These are phyloP conservation scores for Phlogophora meticulosa DNA, from an alignment of 2,888 invertebrate species.

Conservation along the genomic window DNA sequence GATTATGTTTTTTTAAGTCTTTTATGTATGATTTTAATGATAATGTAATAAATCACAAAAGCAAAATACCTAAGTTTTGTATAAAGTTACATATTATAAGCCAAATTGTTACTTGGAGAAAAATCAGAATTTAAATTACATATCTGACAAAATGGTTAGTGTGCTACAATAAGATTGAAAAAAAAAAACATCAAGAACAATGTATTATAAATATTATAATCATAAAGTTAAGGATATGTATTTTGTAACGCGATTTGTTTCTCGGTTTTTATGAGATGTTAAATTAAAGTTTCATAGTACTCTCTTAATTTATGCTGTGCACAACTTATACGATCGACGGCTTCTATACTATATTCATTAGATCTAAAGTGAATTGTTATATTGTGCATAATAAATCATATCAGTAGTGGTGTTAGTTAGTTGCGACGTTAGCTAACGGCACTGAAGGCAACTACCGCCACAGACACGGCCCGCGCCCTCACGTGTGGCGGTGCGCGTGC, in stretches of 20 bases:
- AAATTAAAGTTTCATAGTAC: constrained; percentile 81
- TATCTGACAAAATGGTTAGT: constrained; percentile 91
- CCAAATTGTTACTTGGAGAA: constrained; percentile 90
- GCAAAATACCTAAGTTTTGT: constrained; percentile 79
- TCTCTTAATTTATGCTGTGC: constrained; percentile 88
- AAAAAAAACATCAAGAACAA: constrained; percentile 88
- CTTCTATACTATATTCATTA: constrained; percentile 83
- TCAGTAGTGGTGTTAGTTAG: constrained; percentile 79
- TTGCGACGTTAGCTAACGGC: constrained; percentile 67
- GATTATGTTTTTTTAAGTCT: constrained; percentile 72
- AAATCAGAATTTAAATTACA: constrained; percentile 91
- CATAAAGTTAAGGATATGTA: constrained; percentile 90
- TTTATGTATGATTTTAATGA: constrained; percentile 79
- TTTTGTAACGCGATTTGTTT: constrained; percentile 90
- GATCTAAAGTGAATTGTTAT: constrained; percentile 84
- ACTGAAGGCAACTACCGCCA: constrained; percentile 57
- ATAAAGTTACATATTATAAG: constrained; percentile 84
- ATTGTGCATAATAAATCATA: constrained; percentile 85
- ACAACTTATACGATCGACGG: constrained; percentile 85
- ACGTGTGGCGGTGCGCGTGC: constrained; percentile 8
- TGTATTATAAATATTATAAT: constrained; percentile 90
- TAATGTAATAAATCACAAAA: constrained; percentile 76
- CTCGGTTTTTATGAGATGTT: constrained; percentile 89
- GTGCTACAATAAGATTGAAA: constrained; percentile 90
- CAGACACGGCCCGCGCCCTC: constrained; percentile 1